These are phyloP conservation scores for Bettongia penicillata DNA, from an alignment of 2,113 vertebrate species.

Conservation along the genomic window DNA sequence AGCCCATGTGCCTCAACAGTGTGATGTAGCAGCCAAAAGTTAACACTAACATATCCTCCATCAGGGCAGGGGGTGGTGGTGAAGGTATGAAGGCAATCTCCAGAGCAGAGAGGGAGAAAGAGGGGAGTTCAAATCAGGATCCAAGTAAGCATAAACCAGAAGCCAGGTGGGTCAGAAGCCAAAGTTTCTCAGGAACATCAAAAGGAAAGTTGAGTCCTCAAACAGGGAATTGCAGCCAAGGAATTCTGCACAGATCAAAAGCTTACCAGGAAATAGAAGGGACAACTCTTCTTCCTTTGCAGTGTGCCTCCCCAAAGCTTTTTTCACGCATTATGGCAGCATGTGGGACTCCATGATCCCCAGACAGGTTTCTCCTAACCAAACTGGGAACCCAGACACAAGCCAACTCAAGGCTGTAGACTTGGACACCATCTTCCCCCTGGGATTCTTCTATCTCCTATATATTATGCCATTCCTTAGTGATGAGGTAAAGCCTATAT, in stretches of 20 bases:
- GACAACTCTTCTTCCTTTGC: background rate
- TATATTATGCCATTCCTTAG: background rate
- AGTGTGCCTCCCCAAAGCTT: background rate
- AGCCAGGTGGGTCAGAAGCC: background rate
- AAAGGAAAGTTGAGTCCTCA: background rate
- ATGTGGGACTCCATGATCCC: background rate
- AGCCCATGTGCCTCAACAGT: background rate
- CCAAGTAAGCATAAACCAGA: background rate
- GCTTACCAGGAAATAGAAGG: background rate
- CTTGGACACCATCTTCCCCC: background rate
- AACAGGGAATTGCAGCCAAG: background rate
- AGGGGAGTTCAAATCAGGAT: background rate
- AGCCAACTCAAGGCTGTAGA: too few relatives aligned
- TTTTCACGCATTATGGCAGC: background rate
- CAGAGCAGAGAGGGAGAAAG: background rate
- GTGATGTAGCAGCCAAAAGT: background rate
- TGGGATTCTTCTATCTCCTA: background rate
- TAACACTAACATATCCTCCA: background rate
- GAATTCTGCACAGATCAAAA: background rate
- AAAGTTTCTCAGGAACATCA: background rate
- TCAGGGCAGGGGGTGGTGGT: background rate
- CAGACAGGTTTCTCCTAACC: background rate
- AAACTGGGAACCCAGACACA: background rate
- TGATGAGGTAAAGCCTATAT: background rate
- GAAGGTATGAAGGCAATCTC: background rate